Percentiles rank a stretch among this genome's conserved stretches.
phyloP scores from a whole-genome alignment of 92 coral and sea anemone species.

The Parazoanthus darwini region DNA sequence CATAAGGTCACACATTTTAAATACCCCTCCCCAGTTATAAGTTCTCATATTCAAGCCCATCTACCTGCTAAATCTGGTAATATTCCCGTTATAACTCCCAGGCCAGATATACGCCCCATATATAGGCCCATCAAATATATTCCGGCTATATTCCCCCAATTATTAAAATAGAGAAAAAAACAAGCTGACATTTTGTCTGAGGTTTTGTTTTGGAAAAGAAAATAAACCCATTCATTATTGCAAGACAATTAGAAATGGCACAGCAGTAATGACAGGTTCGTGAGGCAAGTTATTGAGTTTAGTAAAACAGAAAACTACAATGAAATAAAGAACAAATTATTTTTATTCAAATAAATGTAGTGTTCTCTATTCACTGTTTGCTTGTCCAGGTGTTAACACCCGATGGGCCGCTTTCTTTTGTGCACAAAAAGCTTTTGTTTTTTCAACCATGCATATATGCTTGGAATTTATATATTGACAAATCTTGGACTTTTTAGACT shows the following conservation, averaged over 20 bases:
- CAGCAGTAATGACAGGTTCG: neutral
- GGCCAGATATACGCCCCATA: no score
- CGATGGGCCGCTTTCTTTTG: constrained; percentile 9
- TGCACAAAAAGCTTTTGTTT: constrained; percentile 13
- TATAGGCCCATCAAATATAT: no score
- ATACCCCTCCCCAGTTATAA: no score
- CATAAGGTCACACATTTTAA: no score
- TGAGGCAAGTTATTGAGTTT: constrained; percentile 10
- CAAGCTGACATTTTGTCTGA: neutral
- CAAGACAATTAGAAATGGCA: constrained; percentile 6
- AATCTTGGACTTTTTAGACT: neutral
- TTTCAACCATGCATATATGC: neutral
- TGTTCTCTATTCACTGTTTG: constrained; percentile 17
- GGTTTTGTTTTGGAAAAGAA: neutral
- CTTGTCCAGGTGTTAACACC: constrained; percentile 37
- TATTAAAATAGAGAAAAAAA: no score
- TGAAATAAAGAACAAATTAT: constrained; percentile 18
- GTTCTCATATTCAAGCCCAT: no score
- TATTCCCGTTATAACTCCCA: no score
- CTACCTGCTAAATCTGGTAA: no score
- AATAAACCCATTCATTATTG: constrained; percentile 14
- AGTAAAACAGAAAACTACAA: neutral
- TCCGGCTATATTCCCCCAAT: no score
- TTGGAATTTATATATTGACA: neutral
- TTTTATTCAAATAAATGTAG: neutral